A percentile compares a stretch with the other conserved stretches of the same genome.
Conservation (phyloP, 2,113 vertebrate species). For the Conger conger region DNA sequence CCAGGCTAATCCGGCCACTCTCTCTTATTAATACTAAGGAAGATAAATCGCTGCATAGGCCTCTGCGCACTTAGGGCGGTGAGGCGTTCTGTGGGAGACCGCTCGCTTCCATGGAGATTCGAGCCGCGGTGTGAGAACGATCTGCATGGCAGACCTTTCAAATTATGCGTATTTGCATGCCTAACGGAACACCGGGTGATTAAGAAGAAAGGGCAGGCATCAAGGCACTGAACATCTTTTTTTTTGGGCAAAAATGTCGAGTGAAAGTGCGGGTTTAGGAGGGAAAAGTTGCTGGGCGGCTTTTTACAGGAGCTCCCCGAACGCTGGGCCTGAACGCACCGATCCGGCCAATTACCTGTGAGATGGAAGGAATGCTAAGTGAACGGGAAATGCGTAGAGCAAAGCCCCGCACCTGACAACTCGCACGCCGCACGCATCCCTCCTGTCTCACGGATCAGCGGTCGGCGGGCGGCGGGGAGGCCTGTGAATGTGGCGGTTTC, state of each 20-base stretch:
- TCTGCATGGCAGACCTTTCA: background rate
- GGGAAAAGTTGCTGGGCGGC: background rate
- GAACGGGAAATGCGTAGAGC: background rate
- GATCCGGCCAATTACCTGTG: background rate
- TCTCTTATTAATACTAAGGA: constrained; percentile 22
- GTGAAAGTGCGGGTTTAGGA: background rate
- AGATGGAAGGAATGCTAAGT: background rate
- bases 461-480: background rate
- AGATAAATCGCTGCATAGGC: constrained; percentile 9
- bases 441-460: background rate
- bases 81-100: background rate
- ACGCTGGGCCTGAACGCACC: background rate
- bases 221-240: background rate
- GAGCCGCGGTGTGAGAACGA: background rate
- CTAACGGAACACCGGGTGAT: background rate
- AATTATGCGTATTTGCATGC: background rate
- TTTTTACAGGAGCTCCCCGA: background rate
- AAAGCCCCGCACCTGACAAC: background rate
- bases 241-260: too few relatives aligned
- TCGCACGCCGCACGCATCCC: background rate
- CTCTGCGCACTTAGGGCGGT: background rate
- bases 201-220: background rate
- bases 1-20: constrained; percentile 29
- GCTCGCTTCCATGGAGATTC: background rate
- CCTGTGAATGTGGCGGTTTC: background rate